Evolutionary conservation across 1,140 invertebrate species (phyloP), one percentile per base, ranked within the genome.

Genomic region (fruit fly (Drosophila melanogaster)): DNA sequence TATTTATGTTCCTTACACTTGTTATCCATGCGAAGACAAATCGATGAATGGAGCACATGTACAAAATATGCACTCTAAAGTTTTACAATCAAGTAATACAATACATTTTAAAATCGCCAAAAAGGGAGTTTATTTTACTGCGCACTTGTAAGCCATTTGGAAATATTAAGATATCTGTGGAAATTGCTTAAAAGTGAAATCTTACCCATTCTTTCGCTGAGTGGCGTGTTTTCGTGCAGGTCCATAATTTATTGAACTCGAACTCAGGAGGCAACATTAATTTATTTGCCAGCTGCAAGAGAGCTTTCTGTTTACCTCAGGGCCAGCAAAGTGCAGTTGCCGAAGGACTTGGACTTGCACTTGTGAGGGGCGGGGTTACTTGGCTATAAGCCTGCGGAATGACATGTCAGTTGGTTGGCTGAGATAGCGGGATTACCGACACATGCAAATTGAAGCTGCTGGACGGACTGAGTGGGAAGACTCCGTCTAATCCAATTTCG

Each of bases 401-500:
- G 60, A 66, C 72, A 57, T 76, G 72, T 76, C 72, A 76, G 72
- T 66, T 57, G 53, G 53, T 53, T 76, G 35, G 26, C 41, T 53
- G 40, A 46, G 71, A 75, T 75, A 75, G 33, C 37, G 40, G 60
- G 53, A 75, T 75, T 75, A 75, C 53, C 53, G 41, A 57, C 72
- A 55, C 61, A 76, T 76, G 72, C 72, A 76, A 76, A 76, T 76
- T 47, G 56, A 54, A 73, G 67, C 19, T 51, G 62, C 37, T 22
- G 15, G 35, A 61, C 64, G 37, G 24, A 22, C 38, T 22, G 35
- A 37, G 40, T 15, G 26, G 37, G 17, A n/a, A 49, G 46, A 47
- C 66, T 26, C 24, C 40, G 62, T 83, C 64, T 71, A 81, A 81
- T 78, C 78, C 74, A 78, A 66, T 78, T 75, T 81, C 78, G 64